Evolutionary conservation across 1,140 invertebrate species (phyloP).

Genomic region (Leptinotarsa lineolata): DNA sequence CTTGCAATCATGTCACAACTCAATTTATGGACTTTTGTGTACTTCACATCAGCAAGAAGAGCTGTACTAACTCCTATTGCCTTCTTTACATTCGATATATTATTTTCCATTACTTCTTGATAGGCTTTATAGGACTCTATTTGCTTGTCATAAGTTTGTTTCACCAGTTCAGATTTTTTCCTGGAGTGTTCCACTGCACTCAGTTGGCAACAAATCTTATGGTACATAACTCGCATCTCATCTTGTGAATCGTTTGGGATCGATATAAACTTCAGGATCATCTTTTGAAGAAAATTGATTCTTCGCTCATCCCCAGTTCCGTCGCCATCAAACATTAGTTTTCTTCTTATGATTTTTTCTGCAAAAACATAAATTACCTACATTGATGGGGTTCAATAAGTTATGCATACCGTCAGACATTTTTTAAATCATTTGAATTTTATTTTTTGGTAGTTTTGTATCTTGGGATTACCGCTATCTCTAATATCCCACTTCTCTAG

Average conservation of each 20-base stretch:
- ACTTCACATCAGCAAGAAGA: slow-evolving; percentile 11
- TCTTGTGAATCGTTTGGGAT: not conserved
- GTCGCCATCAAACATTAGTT: slow-evolving; percentile 18
- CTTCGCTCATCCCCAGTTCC: slow-evolving; percentile 14
- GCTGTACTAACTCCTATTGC: not conserved
- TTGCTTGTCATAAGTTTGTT: slow-evolving; percentile 1
- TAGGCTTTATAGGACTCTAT: slow-evolving; percentile 7
- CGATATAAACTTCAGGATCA: slow-evolving; percentile 11
- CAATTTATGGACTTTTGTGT: slow-evolving; percentile 11
- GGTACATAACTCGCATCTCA: not conserved
- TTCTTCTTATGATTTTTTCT: slow-evolving; percentile 16
- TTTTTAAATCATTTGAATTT: not conserved
- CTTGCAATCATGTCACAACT: slow-evolving; percentile 12
- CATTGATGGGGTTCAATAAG: not conserved
- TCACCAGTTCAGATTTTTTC: slow-evolving; percentile 9
- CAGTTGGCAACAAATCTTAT: slow-evolving; percentile 9
- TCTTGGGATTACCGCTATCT: no score
- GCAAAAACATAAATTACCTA: slow-evolving; percentile 1
- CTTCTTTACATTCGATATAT: not conserved
- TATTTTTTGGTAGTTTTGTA: no score
- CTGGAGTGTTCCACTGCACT: slow-evolving; percentile 7
- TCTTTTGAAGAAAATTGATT: slow-evolving; percentile 14
- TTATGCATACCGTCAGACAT: slow-evolving; percentile 8
- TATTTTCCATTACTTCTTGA: slow-evolving; percentile 8
- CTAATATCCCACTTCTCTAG: no score